Evolutionary conservation across 1,140 invertebrate genomes (phyloP).

Genomic region (Cyrtorhinus lividipennis): DNA sequence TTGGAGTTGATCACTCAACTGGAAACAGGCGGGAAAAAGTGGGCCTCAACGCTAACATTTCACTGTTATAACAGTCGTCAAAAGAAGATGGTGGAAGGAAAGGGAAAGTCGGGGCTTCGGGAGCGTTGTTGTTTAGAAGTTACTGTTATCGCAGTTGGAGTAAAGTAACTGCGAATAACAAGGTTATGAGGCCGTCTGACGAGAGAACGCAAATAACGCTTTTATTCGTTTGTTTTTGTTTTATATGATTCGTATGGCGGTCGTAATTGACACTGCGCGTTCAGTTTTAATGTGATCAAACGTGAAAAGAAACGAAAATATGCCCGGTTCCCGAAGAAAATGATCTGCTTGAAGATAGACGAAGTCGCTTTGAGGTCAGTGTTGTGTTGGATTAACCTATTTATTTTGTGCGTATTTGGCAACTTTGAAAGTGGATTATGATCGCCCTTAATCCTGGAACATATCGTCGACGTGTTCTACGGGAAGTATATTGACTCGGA

Average conservation of each 20-base stretch:
- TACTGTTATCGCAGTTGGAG: neutral
- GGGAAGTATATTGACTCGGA: too few relatives aligned
- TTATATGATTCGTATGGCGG: too few relatives aligned
- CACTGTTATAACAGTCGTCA: neutral
- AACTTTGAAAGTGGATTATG: too few relatives aligned
- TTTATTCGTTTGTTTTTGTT: neutral
- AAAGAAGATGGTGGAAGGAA: neutral
- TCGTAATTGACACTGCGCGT: neutral
- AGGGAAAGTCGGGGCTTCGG: neutral
- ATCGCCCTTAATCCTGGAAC: too few relatives aligned
- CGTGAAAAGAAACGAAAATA: neutral
- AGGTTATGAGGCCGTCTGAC: neutral
- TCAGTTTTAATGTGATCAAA: neutral
- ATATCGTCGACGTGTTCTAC: too few relatives aligned
- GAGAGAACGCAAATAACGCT: constrained; percentile 6
- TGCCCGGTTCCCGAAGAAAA: neutral
- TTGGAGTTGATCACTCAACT: neutral
- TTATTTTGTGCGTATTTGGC: constrained; percentile 15
- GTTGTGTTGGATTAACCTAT: constrained; percentile 20
- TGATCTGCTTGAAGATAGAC: too few relatives aligned
- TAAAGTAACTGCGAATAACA: constrained; percentile 8
- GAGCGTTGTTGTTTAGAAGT: neutral
- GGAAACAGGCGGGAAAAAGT: neutral
- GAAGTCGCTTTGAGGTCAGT: constrained; percentile 17
- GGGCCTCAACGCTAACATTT: neutral